Percentiles rank a stretch among this genome's conserved stretches.
phyloP scores from a whole-genome alignment of 1,140 invertebrate genomes.

The Achatina immaculata region DNA sequence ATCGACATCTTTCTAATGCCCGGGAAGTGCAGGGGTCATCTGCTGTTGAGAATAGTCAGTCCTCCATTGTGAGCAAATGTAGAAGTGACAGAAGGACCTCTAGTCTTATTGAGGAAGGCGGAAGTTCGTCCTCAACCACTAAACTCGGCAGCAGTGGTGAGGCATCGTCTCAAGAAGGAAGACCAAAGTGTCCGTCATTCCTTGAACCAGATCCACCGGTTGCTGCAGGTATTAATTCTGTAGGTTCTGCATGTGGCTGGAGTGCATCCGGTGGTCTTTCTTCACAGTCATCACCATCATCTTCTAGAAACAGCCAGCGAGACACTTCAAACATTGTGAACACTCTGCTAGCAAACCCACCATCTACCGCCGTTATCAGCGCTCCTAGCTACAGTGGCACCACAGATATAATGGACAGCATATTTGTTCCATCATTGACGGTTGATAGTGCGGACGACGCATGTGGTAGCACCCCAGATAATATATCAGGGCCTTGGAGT shows the following conservation, averaged over 20 bases:
- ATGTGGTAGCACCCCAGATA: not conserved
- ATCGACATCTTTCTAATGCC: too few species aligned
- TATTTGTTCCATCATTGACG: not conserved
- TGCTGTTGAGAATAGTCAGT: not conserved
- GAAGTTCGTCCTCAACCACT: not conserved
- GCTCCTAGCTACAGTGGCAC: not conserved
- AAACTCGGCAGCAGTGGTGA: not conserved
- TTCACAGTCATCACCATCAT: not conserved
- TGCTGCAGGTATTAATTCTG: not conserved
- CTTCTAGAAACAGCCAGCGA: not conserved
- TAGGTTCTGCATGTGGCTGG: not conserved
- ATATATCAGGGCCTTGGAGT: not conserved
- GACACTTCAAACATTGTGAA: constrained; percentile 3
- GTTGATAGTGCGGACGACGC: not conserved
- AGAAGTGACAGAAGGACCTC: not conserved
- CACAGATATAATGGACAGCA: not conserved
- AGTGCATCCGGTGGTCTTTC: not conserved
- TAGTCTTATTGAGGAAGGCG: not conserved
- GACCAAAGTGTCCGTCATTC: not conserved
- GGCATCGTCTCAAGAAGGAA: not conserved
- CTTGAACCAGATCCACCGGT: constrained; percentile 13
- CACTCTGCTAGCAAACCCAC: constrained; percentile 13
- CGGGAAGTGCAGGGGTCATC: not conserved
- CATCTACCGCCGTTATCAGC: not conserved
- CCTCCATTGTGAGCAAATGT: not conserved